Conservation (phyloP, 53 echinoderm and acorn worm species). For the Patiria pectinifera region DNA sequence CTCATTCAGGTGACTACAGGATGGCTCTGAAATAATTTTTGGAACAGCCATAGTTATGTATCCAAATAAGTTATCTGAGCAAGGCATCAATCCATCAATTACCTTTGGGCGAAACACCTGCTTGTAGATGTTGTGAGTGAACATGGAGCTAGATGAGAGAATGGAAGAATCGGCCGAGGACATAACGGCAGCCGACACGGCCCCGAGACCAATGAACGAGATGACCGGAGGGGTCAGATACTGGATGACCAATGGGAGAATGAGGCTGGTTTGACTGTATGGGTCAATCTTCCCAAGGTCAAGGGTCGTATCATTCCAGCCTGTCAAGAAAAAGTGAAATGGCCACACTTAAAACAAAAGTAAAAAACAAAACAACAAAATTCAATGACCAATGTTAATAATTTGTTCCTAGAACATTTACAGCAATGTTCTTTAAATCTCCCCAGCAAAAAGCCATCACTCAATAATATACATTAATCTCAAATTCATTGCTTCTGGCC, state of each 20-base stretch:
- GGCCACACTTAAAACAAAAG: too few relatives aligned
- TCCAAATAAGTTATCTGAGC: too few relatives aligned
- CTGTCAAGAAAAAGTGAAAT: conserved; percentile 22
- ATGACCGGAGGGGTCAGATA: conserved; percentile 85
- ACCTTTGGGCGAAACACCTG: conserved; percentile 87
- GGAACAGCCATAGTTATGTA: too few relatives aligned
- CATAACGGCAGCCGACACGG: conserved; percentile 97
- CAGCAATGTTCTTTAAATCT: too few relatives aligned
- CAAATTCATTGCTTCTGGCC: too few relatives aligned
- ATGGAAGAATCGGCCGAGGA: conserved; percentile 98
- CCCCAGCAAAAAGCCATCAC: too few relatives aligned
- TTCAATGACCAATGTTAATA: too few relatives aligned
- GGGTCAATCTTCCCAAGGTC: conserved; percentile 61
- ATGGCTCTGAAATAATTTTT: too few relatives aligned
- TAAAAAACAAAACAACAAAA: too few relatives aligned
- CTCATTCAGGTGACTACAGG: too few relatives aligned
- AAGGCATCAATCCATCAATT: neutral
- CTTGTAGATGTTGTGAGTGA: conserved; percentile 95
- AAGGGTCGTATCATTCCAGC: conserved; percentile 75
- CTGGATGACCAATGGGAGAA: conserved; percentile 93
- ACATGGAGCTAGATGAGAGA: conserved; percentile 96
- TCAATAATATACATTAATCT: too few relatives aligned
- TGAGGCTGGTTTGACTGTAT: conserved; percentile 68
- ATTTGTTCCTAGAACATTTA: too few relatives aligned
- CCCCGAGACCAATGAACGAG: conserved; percentile 93